phyloP scores from a whole-genome alignment of 2,113 vertebrate species.

The Turnix velox region DNA sequence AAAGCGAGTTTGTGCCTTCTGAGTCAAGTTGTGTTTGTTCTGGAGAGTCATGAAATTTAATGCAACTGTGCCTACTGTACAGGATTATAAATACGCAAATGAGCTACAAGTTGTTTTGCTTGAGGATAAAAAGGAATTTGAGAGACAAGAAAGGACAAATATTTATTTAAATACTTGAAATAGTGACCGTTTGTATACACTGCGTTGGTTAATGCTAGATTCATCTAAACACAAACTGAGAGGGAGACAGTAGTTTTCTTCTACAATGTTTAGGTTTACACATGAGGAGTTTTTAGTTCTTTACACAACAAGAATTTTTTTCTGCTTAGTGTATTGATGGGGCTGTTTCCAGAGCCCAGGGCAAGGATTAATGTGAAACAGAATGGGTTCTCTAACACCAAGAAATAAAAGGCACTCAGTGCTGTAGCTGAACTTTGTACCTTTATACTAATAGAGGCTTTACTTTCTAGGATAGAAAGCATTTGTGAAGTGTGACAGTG shows the following conservation, averaged over 20 bases:
- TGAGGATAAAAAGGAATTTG: not conserved
- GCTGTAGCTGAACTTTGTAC: conserved; percentile 12
- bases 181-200: not conserved
- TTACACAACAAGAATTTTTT: not conserved
- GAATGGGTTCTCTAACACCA: not conserved
- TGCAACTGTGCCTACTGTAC: not conserved
- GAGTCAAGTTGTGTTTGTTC: not conserved
- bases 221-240: not conserved
- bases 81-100: conserved; percentile 7
- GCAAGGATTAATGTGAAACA: not conserved
- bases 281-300: not conserved
- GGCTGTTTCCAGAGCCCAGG: not conserved
- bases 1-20: not conserved
- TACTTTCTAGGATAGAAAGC: not conserved
- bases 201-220: not conserved
- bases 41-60: not conserved
- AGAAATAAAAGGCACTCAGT: not conserved
- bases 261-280: not conserved
- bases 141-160: not conserved
- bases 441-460: not conserved
- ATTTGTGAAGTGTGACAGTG: not conserved
- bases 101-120: not conserved
- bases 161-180: conserved; percentile 16
- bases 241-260: not conserved
- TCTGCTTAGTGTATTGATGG: not conserved